A percentile compares a stretch with the other conserved stretches of the same genome.
Conservation (phyloP, 1,140 invertebrate genomes). For the fruit fly (Drosophila melanogaster) region Release_6_plus_ISO1_MT NT_033777.3:24897501-24898000, state of each 20-base stretch:
- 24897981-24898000: conserved; percentile 7
- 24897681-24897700: conserved; percentile 57
- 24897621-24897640: not conserved
- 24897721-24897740: conserved; percentile 62
- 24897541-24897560: not conserved
- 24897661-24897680: not conserved
- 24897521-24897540: conserved; percentile 90
- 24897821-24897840: conserved; percentile 52
- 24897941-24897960: conserved; percentile 26
- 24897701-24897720: conserved; percentile 83
- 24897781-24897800: conserved; percentile 37
- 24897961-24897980: conserved; percentile 21
- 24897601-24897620: not conserved
- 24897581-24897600: conserved; percentile 32
- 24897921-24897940: conserved; percentile 74
- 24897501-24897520: conserved; percentile 94
- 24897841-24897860: conserved; percentile 78
- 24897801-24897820: conserved; percentile 29
- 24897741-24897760: conserved; percentile 54
- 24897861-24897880: conserved; percentile 84
- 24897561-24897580: conserved; percentile 18
- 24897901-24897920: conserved; percentile 70
- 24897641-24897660: no score
- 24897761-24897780: conserved; percentile 50
- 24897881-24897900: conserved; percentile 80